Conservation (phyloP, 1,140 invertebrate genomes). For the Saccostrea cuccullata region DNA sequence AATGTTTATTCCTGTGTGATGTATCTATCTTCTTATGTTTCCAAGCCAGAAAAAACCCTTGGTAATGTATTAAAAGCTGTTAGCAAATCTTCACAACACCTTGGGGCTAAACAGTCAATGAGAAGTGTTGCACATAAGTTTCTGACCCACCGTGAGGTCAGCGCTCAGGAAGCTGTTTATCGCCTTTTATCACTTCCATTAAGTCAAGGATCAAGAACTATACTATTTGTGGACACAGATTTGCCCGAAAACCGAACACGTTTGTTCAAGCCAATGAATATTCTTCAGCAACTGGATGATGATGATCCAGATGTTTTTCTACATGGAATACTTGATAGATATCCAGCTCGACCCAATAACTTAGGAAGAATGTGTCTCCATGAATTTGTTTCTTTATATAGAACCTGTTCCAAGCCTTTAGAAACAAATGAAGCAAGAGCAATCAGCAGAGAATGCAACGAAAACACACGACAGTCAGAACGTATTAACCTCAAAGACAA, state of each 20-base stretch:
- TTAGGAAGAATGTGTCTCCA: slow-evolving; percentile 39
- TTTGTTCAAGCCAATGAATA: slow-evolving; percentile 35
- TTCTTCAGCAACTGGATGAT: slow-evolving; percentile 38
- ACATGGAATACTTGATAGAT: background rate
- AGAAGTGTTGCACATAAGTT: slow-evolving; percentile 39
- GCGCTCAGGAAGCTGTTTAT: slow-evolving; percentile 47
- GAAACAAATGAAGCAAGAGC: background rate
- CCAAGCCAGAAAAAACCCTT: slow-evolving; percentile 38
- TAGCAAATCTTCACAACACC: background rate
- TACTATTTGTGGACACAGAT: slow-evolving; percentile 26
- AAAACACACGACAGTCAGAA: background rate
- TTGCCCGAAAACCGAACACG: slow-evolving; percentile 43
- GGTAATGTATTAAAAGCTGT: slow-evolving; percentile 29
- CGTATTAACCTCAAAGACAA: background rate
- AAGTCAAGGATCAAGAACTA: slow-evolving; percentile 34
- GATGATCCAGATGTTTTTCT: slow-evolving; percentile 20
- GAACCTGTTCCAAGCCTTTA: background rate
- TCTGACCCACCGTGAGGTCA: slow-evolving; percentile 38
- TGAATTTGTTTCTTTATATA: slow-evolving; percentile 44
- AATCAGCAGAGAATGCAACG: too few relatives aligned
- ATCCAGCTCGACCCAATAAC: background rate
- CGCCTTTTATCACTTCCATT: slow-evolving; percentile 37
- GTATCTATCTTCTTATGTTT: slow-evolving; percentile 45
- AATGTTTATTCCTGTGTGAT: slow-evolving; percentile 54
- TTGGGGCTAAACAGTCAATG: slow-evolving; percentile 13